A percentile compares a stretch with the other conserved stretches of the same genome.
Evolutionary conservation across 2,888 invertebrate genomes (phyloP).

Genomic region (Timema cristinae): DNA sequence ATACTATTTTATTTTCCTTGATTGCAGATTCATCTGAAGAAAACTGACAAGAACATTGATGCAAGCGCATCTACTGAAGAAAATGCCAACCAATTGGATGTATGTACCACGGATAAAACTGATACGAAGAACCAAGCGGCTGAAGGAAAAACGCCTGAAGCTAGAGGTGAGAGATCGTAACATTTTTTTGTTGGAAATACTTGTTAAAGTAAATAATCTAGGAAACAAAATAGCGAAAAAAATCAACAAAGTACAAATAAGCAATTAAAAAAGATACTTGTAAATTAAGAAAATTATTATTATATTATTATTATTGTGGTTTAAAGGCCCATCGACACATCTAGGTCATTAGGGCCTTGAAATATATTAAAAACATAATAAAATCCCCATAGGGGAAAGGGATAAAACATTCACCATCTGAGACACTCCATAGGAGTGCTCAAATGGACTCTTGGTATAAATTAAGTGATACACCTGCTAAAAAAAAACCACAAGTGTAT

Average conservation of each 20-base stretch:
- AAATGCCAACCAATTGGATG: constrained; percentile 2
- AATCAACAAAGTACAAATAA: background rate
- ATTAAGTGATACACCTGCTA: no score
- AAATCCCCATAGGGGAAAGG: no score
- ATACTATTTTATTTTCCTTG: background rate
- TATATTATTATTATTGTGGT: no score
- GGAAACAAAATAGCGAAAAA: background rate
- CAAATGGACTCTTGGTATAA: no score
- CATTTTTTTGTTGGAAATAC: constrained; percentile 1
- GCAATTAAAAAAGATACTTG: background rate
- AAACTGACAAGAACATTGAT: constrained; percentile 7
- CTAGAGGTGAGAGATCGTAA: background rate
- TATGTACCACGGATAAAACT: constrained; percentile 5
- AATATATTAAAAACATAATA: no score
- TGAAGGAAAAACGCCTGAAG: background rate
- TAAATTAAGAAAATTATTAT: background rate
- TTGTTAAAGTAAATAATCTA: background rate
- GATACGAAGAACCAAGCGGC: constrained; percentile 9
- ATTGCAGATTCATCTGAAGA: constrained; percentile 3
- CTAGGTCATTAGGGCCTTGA: no score
- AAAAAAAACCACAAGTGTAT: no score
- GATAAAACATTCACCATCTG: no score
- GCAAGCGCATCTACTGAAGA: background rate
- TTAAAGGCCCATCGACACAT: no score
- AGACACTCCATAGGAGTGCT: no score